Percentiles rank a stretch among this genome's conserved stretches.
These are phyloP conservation scores for Cephus nigrinus DNA, from an alignment of 2,888 invertebrate species.

Conservation along the genomic window DNA sequence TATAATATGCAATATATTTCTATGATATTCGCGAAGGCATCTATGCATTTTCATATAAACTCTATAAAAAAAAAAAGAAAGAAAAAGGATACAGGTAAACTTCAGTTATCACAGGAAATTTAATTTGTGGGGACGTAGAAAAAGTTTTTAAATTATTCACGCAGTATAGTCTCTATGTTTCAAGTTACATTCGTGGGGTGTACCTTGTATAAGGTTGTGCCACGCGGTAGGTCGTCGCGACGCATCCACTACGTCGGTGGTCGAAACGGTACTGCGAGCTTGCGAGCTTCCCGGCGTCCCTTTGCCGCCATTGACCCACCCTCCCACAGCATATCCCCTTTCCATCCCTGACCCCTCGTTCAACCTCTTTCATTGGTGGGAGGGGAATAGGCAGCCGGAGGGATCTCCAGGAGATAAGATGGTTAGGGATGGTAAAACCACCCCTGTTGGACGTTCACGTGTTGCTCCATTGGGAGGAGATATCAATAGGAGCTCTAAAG, in stretches of 20 bases:
- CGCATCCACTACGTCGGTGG: constrained; percentile 47
- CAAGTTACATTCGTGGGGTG: not conserved
- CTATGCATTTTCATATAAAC: not conserved
- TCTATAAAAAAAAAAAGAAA: not conserved
- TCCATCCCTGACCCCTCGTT: not conserved
- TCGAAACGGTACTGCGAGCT: constrained; percentile 60
- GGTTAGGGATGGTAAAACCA: not conserved
- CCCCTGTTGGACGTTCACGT: constrained; percentile 10
- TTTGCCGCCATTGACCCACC: constrained; percentile 56
- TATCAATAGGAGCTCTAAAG: not conserved
- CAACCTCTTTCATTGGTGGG: not conserved
- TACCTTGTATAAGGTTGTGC: constrained; percentile 6
- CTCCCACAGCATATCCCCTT: constrained; percentile 42
- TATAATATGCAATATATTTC: not conserved
- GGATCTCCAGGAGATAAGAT: not conserved
- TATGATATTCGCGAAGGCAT: not conserved
- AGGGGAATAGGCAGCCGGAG: not conserved
- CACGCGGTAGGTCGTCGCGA: constrained; percentile 25
- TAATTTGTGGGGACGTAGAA: not conserved
- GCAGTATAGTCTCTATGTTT: not conserved
- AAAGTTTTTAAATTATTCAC: not conserved
- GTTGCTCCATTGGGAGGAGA: constrained; percentile 12
- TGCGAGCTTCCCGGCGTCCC: constrained; percentile 50
- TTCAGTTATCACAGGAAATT: not conserved
- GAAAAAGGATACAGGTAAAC: not conserved